These are phyloP conservation scores for Trichonephila clavata DNA, from an alignment of 1,140 invertebrate genomes.

Conservation along the genomic window DNA sequence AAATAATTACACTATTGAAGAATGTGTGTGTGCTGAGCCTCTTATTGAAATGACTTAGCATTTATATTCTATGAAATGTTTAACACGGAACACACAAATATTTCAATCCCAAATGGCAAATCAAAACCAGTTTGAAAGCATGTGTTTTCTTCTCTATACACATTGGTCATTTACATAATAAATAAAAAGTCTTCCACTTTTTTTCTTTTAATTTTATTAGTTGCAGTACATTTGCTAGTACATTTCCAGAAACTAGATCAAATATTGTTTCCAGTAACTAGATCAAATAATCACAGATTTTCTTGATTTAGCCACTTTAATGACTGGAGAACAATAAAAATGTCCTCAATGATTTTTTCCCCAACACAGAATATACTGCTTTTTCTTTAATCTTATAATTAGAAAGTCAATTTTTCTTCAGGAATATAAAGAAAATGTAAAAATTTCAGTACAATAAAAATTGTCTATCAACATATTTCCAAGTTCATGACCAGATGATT, in stretches of 20 bases:
- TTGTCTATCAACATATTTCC: slow-evolving; percentile 28
- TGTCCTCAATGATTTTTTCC: no score
- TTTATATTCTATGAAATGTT: slow-evolving; percentile 8
- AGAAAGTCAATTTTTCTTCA: background rate
- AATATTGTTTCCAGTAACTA: slow-evolving; percentile 32
- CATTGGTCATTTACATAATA: slow-evolving; percentile 73
- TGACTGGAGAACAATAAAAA: slow-evolving; percentile 11
- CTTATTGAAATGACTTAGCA: slow-evolving; percentile 44
- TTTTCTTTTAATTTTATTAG: background rate
- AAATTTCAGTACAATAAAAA: slow-evolving; percentile 21
- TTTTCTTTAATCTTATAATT: background rate
- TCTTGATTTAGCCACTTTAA: slow-evolving; percentile 34
- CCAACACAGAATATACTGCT: background rate
- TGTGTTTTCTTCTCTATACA: slow-evolving; percentile 35
- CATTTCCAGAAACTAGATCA: slow-evolving; percentile 35
- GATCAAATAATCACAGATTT: slow-evolving; percentile 60
- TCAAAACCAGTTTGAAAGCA: slow-evolving; percentile 61
- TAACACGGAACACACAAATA: background rate
- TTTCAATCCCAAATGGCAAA: background rate
- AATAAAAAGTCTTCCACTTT: slow-evolving; percentile 58
- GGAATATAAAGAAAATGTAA: slow-evolving; percentile 33
- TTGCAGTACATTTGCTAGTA: background rate
- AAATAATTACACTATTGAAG: slow-evolving; percentile 39
- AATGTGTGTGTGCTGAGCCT: slow-evolving; percentile 45
- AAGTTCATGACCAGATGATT: slow-evolving; percentile 75